Percentiles rank a stretch among this genome's conserved stretches.
Conservation (phyloP, 2,888 invertebrate species). For the Aquatica leii region DNA sequence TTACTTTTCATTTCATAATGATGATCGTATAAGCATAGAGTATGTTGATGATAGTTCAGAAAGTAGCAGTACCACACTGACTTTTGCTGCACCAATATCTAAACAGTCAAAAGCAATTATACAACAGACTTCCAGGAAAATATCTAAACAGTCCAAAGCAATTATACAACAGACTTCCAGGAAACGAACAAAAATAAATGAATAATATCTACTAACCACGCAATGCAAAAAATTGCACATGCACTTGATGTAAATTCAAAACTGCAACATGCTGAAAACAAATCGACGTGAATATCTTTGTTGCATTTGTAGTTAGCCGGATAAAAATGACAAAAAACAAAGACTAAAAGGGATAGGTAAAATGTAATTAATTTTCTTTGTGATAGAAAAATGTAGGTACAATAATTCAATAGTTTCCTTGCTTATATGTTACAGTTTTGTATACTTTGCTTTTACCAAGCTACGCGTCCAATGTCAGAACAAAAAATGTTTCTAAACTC, state of each 20-base stretch:
- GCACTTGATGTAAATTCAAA: neutral
- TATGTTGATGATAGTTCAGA: neutral
- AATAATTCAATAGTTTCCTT: neutral
- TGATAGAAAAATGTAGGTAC: neutral
- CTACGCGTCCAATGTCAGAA: slow-evolving; percentile 6
- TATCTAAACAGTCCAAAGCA: neutral
- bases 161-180: neutral
- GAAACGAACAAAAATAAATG: neutral
- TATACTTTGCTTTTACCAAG: slow-evolving; percentile 1
- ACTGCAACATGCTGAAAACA: neutral
- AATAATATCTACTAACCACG: neutral
- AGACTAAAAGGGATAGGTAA: neutral
- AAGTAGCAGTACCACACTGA: neutral
- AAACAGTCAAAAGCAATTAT: neutral
- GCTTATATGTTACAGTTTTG: slow-evolving; percentile 1
- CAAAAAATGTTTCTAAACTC: neutral
- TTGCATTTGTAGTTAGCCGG: slow-evolving; percentile 6
- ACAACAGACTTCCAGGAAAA: neutral
- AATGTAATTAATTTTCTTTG: neutral
- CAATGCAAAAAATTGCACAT: neutral
- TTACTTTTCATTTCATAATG: neutral
- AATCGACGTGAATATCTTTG: neutral
- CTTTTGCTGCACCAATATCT: neutral
- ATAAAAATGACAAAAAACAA: neutral
- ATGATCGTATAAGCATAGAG: neutral